Conservation (phyloP, 2,797 vertebrate genomes). For the Huso huso region DNA sequence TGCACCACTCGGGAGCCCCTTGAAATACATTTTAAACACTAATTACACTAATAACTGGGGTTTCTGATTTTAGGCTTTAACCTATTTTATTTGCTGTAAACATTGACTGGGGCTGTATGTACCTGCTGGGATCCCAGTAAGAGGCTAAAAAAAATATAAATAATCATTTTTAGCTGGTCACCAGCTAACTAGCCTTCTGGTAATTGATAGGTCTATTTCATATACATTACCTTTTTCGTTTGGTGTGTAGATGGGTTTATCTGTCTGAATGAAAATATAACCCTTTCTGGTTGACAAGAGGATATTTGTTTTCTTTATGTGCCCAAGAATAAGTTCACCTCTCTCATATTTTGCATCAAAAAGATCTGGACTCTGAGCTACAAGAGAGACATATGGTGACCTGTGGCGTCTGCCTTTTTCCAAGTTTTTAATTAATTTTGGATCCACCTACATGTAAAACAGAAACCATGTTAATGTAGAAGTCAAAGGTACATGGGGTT, state of each 20-base stretch:
- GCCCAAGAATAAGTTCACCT: too few relatives aligned
- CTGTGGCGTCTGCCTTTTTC: background rate
- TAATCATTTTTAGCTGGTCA: too few relatives aligned
- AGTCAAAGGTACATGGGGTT: background rate
- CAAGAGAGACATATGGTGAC: constrained; percentile 23
- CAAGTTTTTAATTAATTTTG: background rate
- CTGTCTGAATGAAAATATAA: constrained; percentile 58
- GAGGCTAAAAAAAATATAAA: too few relatives aligned
- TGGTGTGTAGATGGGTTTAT: constrained; percentile 57
- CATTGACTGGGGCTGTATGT: too few relatives aligned
- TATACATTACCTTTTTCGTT: constrained; percentile 38
- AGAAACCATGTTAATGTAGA: background rate
- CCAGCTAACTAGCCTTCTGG: too few relatives aligned
- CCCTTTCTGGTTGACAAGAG: constrained; percentile 50
- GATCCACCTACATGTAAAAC: constrained; percentile 32
- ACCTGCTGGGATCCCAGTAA: too few relatives aligned
- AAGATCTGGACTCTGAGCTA: constrained; percentile 32
- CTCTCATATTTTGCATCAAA: background rate
- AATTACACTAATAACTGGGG: too few relatives aligned
- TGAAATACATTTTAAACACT: too few relatives aligned
- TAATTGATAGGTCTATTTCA: too few relatives aligned
- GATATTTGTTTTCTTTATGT: constrained; percentile 1
- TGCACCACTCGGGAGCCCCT: too few relatives aligned
- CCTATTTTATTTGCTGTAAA: too few relatives aligned
- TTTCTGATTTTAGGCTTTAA: too few relatives aligned